Percentiles rank a stretch among this genome's conserved stretches.
Conservation (phyloP, 1,140 invertebrate genomes). For the Papilio polytes region DNA sequence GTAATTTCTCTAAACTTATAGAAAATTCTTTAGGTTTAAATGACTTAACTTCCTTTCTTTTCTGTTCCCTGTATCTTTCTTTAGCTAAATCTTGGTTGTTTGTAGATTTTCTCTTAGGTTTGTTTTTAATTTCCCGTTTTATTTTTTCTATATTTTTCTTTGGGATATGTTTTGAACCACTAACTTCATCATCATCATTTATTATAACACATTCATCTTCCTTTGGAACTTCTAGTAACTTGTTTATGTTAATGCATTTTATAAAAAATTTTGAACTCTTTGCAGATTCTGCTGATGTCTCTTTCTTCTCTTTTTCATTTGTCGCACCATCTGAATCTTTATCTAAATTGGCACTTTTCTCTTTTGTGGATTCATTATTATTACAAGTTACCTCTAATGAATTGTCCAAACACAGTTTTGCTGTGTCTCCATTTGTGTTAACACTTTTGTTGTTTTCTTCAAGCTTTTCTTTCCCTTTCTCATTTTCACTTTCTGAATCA, state of each 20-base stretch:
- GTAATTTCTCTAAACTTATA: constrained; percentile 59
- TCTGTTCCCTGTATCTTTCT: constrained; percentile 53
- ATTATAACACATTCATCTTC: constrained; percentile 43
- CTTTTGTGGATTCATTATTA: constrained; percentile 29
- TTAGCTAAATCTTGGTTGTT: constrained; percentile 46
- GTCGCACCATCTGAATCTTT: constrained; percentile 24
- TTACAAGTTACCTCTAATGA: not conserved
- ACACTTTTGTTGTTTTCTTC: constrained; percentile 11
- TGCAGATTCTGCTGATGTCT: constrained; percentile 33
- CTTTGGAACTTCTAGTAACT: constrained; percentile 60
- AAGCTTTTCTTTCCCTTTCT: constrained; percentile 23
- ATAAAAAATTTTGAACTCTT: constrained; percentile 54
- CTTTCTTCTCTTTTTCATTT: constrained; percentile 19
- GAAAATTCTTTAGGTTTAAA: constrained; percentile 66
- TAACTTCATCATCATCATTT: constrained; percentile 43
- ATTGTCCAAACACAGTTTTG: not conserved
- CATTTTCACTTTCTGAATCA: constrained; percentile 50
- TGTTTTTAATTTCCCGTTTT: constrained; percentile 42
- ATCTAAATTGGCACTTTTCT: constrained; percentile 20
- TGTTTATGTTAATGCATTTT: constrained; percentile 73
- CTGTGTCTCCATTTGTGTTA: not conserved
- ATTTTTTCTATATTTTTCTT: constrained; percentile 38
- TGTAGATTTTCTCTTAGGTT: constrained; percentile 31
- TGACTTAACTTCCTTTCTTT: constrained; percentile 59
- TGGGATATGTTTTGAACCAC: constrained; percentile 32